Percentiles rank a stretch among this genome's conserved stretches.
Evolutionary conservation across 2,888 invertebrate species (phyloP).

Genomic region (Ecliptopera silaceata): DNA sequence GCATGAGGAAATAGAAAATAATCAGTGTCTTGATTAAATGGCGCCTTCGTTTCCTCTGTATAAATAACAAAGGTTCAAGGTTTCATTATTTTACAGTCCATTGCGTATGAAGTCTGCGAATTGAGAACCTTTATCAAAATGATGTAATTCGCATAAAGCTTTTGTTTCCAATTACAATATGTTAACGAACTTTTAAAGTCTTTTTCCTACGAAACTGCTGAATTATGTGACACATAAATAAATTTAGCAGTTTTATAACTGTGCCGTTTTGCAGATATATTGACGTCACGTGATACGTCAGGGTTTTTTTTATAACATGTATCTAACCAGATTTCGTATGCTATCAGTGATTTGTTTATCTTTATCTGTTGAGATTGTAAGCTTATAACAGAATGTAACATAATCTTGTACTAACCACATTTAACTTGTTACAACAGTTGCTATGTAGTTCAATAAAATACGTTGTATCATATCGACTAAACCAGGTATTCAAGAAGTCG

Average conservation of each 20-base stretch:
- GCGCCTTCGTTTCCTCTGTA: slow-evolving; percentile 13
- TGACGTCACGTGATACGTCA: slow-evolving; percentile 14
- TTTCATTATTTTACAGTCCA: slow-evolving; percentile 1
- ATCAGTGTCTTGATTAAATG: slow-evolving; percentile 10
- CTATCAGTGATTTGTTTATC: not conserved
- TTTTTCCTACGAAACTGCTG: not conserved
- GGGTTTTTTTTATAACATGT: slow-evolving; percentile 1
- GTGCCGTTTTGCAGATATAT: not conserved
- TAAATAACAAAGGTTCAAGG: slow-evolving; percentile 25
- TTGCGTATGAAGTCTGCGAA: slow-evolving; percentile 7
- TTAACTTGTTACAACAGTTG: no score
- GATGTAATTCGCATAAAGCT: not conserved
- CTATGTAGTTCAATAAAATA: no score
- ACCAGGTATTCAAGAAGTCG: no score
- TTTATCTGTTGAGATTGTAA: not conserved
- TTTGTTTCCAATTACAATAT: not conserved
- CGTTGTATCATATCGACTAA: no score
- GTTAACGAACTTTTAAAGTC: not conserved
- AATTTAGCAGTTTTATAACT: slow-evolving; percentile 4
- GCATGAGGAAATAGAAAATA: slow-evolving; percentile 13
- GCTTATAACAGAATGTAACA: no score
- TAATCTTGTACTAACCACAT: no score
- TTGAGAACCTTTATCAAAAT: not conserved
- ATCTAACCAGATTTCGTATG: slow-evolving; percentile 2
- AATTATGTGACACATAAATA: not conserved